phyloP scores from a whole-genome alignment of 2,888 invertebrate species.

The Theodoxus fluviatilis region DNA sequence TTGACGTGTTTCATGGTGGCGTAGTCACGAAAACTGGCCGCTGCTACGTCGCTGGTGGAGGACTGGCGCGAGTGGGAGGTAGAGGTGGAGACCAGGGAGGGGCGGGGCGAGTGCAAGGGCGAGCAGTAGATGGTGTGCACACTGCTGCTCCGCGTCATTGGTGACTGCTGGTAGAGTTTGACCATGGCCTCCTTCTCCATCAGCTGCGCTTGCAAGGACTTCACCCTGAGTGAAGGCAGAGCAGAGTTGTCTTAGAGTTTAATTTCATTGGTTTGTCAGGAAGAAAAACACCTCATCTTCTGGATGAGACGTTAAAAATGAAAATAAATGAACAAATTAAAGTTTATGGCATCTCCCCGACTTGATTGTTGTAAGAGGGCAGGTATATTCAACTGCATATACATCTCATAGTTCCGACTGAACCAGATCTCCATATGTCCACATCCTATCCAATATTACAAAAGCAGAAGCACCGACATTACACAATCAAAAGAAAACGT shows the following conservation, averaged over 20 bases:
- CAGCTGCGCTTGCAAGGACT: conserved; percentile 85
- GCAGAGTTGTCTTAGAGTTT: background rate
- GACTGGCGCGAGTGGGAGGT: conserved; percentile 38
- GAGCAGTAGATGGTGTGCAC: conserved; percentile 57
- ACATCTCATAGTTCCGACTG: no score
- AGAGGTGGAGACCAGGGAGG: conserved; percentile 49
- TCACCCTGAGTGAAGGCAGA: conserved; percentile 72
- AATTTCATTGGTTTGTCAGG: background rate
- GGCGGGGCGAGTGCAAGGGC: conserved; percentile 60
- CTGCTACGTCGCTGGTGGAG: conserved; percentile 39
- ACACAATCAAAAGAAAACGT: no score
- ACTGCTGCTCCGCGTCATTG: conserved; percentile 58
- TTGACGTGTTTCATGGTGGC: conserved; percentile 49
- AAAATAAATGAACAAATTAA: no score
- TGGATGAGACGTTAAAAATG: background rate
- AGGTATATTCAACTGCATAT: no score
- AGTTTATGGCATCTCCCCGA: no score
- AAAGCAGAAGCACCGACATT: no score
- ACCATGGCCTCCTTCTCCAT: conserved; percentile 91
- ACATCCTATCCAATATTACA: no score
- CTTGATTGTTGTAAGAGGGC: no score
- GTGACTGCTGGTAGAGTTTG: conserved; percentile 76
- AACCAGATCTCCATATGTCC: no score
- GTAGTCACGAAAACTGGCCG: conserved; percentile 35
- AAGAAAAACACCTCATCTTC: background rate